Evolutionary conservation across 1,140 invertebrate genomes (phyloP).

Genomic region (Cyrtorhinus lividipennis): DNA sequence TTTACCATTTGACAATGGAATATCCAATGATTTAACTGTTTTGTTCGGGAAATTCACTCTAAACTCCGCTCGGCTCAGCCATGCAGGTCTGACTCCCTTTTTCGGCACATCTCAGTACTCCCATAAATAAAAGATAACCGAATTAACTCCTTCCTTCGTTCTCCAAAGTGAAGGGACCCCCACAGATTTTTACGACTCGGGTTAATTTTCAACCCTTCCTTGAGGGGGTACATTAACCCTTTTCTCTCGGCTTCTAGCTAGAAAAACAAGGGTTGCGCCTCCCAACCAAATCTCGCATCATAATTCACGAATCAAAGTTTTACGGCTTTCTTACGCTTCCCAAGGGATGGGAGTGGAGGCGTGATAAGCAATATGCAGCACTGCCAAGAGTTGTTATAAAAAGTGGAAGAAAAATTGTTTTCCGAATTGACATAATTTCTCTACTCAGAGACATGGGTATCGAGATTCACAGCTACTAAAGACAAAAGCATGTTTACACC

Average conservation of each 20-base stretch:
- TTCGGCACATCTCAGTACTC: slow-evolving; percentile 2
- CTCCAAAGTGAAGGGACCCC: neutral
- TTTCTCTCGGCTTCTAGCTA: neutral
- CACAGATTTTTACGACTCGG: slow-evolving; percentile 10
- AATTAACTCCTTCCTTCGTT: slow-evolving; percentile 7
- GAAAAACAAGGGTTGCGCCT: neutral
- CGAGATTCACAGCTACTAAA: no score
- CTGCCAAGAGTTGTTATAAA: neutral
- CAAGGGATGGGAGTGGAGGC: neutral
- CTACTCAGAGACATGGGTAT: no score
- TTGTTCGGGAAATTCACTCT: no score
- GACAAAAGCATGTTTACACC: no score
- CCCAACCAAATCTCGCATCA: neutral
- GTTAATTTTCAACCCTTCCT: slow-evolving; percentile 10
- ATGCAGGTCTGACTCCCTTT: no score
- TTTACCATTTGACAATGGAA: no score
- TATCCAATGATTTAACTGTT: no score
- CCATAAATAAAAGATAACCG: slow-evolving; percentile 16
- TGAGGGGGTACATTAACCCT: neutral
- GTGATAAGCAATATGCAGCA: neutral
- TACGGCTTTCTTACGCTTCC: neutral
- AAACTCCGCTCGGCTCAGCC: no score
- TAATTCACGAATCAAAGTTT: slow-evolving; percentile 7
- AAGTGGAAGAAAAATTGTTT: no score
- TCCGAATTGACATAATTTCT: no score